These are phyloP conservation scores for Coluber constrictor DNA, from an alignment of 2,797 vertebrate species.

Conservation along the genomic window DNA sequence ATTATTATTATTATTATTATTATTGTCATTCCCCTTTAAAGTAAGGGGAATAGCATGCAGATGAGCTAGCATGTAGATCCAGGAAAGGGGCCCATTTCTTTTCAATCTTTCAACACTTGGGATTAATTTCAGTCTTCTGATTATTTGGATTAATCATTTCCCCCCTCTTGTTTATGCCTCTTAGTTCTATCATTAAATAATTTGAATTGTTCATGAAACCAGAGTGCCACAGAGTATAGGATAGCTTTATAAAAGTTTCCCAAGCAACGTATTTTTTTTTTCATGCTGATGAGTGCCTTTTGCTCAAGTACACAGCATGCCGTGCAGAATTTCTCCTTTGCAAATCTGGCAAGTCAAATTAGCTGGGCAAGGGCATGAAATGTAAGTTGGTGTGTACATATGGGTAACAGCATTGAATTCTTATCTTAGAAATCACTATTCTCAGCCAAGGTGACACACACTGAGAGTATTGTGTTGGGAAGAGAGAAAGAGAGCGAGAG, in stretches of 20 bases:
- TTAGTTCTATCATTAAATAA: neutral
- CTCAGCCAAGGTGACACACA: conserved; percentile 21
- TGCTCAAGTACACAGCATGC: neutral
- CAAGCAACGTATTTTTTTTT: neutral
- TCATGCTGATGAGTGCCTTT: neutral
- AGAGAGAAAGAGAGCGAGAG: neutral
- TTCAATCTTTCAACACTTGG: neutral
- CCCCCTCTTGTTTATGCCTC: neutral
- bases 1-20: neutral
- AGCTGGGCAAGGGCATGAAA: neutral
- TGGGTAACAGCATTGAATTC: neutral
- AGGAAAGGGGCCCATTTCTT: neutral
- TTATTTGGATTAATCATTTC: conserved; percentile 2
- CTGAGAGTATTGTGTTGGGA: neutral
- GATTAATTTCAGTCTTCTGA: neutral
- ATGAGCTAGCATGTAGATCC: neutral
- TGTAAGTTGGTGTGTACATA: neutral
- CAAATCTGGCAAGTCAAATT: neutral
- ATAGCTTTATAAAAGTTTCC: neutral
- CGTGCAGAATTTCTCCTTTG: neutral
- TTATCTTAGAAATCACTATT: neutral
- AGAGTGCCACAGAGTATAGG: neutral
- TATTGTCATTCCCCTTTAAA: neutral
- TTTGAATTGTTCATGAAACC: neutral
- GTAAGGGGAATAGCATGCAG: neutral